A percentile compares a stretch with the other conserved stretches of the same genome.
Evolutionary conservation across 1,140 invertebrate genomes (phyloP).

Genomic region (Camponotus pennsylvanicus): DNA sequence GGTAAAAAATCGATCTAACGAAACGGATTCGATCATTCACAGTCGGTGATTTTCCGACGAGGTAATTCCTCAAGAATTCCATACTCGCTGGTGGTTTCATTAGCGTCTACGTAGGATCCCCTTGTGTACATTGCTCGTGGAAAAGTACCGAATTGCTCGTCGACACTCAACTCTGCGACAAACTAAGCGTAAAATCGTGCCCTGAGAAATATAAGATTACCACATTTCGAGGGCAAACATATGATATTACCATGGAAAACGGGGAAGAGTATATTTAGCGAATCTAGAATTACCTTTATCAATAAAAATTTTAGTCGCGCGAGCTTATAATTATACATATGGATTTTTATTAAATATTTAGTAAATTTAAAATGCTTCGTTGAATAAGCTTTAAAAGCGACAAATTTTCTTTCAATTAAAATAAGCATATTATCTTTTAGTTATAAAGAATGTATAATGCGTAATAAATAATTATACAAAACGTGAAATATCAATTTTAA

Average conservation of each 20-base stretch:
- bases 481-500: background rate
- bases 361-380: background rate
- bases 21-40: background rate
- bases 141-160: constrained; percentile 50
- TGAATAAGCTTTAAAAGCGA: background rate
- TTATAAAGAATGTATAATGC: background rate
- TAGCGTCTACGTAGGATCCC: constrained; percentile 15
- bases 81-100: constrained; percentile 19
- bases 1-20: constrained; percentile 28
- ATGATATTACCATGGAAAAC: background rate
- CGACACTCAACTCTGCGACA: background rate
- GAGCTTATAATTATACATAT: background rate
- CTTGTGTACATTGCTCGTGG: constrained; percentile 4
- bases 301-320: background rate
- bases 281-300: background rate
- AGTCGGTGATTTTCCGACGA: constrained; percentile 20
- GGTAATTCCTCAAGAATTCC: constrained; percentile 42
- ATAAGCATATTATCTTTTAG: background rate
- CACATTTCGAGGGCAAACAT: constrained; percentile 5
- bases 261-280: background rate
- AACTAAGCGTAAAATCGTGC: constrained; percentile 24
- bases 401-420: background rate
- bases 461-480: background rate
- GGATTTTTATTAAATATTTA: background rate
- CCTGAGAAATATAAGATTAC: constrained; percentile 6